Base-by-base conservation (phyloP, 2,113 vertebrate genomes). In the Paradoxurus hermaphroditus region DNA sequence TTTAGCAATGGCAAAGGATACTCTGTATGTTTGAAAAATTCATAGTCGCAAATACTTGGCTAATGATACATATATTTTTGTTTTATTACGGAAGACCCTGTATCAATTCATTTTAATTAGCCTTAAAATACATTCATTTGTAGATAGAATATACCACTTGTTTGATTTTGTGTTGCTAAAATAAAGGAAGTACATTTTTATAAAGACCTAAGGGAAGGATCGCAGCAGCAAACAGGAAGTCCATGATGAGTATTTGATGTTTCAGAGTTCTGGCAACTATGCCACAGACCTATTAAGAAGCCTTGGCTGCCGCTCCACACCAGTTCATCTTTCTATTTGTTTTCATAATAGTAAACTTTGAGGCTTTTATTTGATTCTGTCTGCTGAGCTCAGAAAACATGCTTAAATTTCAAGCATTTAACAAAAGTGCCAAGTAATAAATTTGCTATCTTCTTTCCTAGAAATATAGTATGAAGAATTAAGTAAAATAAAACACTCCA, bases 331-430 rank as follows among this genome's bases (percentile, higher is more conserved):
- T 87, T 51, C 65, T 13, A 51, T 82, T 73, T 59, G n/a, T 14
- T 62, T 53, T 90, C 67, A 15, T 72, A 41, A 65, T 62, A 56
- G 34, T 73, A 16, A 9, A 27, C 18, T 34, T 18, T 27, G 13
- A 63, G 36, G 68, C 27, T 73, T 73, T 73, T 88, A 72, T 73
- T 72, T 73, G 4, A 63, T 41, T 41, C 63, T 65, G 84, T 59
- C 19, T 63, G 11, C 15, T 62, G 31, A 73, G 0, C 63, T 51
- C 0, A 39, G 51, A 63, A 19, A 70, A 29, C 7, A 1, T 4
- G 82, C 2, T 91, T 13, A 49, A 56, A 51, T 31, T 41, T 41
- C 31, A 72, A 62, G 6, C 25, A 84, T 41, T 59, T 73, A 18
- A 62, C 34, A 78, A 81, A 82, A 81, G n/a, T 75, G 49, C 15